Conservation (phyloP, 2,888 invertebrate species). For the Heliconius sara region DNA sequence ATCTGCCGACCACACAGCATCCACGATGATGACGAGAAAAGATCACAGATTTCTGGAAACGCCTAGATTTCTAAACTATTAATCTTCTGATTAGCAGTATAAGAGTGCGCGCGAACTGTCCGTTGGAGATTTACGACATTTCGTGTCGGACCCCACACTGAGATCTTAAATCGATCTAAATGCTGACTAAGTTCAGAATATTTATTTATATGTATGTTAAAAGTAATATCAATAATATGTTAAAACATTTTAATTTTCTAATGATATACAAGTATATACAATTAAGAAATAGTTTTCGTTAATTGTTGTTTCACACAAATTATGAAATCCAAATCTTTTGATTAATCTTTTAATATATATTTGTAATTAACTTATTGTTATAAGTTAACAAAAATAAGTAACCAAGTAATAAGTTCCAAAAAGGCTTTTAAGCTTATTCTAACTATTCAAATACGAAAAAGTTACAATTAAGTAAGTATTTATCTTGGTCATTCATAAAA, state of each 20-base stretch:
- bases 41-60: constrained; percentile 43
- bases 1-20: constrained; percentile 61
- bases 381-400: too few relatives aligned
- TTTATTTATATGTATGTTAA: not conserved
- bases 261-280: constrained; percentile 5
- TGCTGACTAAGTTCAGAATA: not conserved
- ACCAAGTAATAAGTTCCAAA: too few relatives aligned
- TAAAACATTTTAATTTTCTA: not conserved
- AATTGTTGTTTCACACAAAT: not conserved
- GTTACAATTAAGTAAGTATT: too few relatives aligned
- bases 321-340: too few relatives aligned
- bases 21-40: constrained; percentile 53
- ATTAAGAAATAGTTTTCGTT: not conserved
- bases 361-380: too few relatives aligned
- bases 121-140: constrained; percentile 33
- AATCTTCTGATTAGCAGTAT: constrained; percentile 39
- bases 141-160: constrained; percentile 31
- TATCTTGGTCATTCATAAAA: too few relatives aligned
- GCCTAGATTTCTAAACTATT: constrained; percentile 38
- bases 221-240: not conserved
- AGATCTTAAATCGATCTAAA: constrained; percentile 15
- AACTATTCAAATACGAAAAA: too few relatives aligned
- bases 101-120: constrained; percentile 26
- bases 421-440: too few relatives aligned
- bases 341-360: too few relatives aligned